Base-by-base conservation (phyloP, 1,140 invertebrate species). In the Triops cancriformis region DNA sequence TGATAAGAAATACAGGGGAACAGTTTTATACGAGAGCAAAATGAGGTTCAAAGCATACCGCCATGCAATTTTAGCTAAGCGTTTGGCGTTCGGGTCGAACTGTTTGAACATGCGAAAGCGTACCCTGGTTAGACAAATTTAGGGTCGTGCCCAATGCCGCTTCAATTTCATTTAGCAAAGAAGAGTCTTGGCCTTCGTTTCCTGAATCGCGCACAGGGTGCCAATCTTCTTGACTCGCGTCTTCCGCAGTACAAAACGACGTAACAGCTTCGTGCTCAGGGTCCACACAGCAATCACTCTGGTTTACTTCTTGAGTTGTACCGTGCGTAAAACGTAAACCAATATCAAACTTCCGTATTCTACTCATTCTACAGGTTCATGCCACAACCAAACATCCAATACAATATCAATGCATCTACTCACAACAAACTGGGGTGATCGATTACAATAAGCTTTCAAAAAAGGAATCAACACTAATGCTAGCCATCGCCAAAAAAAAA, bases 151-250 rank as follows among this genome's bases (percentile, higher is more conserved):
- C 72, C 72, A 78, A 43, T 78, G 77, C 77, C 31, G 64, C 72
- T 73, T 78, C 77, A 26, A 78, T 78, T 43, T 78, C 77, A 72
- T 73, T 43, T 73, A 78, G 77, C 77, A 78, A 42, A 26, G 64
- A 72, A 27, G 26, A 43, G 14, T 72, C 77, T 28, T 73, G 42
- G 7, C 14, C 18, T 18, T 64, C 3, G 14, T 64, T 18, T 23
- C 18, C 14, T n/a, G 51, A 64, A 64, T 64, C 51, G 51, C 51
- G 51, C 14, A 64, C 14, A 6, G 51, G 51, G 51, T 11, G 51
- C 51, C 51, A 64, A 64, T 64, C 51, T 64, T 64, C 51, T 64
- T 64, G 51, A 64, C 18, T 64, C 14, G 14, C 51, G 72, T 51
- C 77, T 26, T 31, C 51, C 23, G 37, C 51, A 41, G 31, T 37